Percentiles rank a stretch among this genome's conserved stretches.
These are phyloP conservation scores for Oncorhynchus nerka DNA, from an alignment of 2,113 vertebrate genomes.

Conservation along the genomic window DNA sequence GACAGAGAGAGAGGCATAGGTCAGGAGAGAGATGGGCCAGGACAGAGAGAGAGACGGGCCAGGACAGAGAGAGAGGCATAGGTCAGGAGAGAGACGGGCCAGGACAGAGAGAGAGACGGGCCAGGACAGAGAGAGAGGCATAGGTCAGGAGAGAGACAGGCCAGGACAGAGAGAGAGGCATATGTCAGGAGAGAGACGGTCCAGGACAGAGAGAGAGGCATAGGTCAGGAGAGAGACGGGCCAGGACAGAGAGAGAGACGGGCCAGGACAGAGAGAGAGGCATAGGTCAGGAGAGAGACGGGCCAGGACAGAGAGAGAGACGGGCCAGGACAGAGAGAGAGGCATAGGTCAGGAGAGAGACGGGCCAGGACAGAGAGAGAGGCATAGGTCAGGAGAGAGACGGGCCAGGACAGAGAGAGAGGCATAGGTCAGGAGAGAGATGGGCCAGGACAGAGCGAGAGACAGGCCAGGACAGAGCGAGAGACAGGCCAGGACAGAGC, in stretches of 20 bases:
- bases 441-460: too few relatives aligned
- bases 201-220: slow-evolving; percentile 16
- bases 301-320: slow-evolving; percentile 25
- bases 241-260: slow-evolving; percentile 20
- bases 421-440: too few relatives aligned
- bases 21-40: too few relatives aligned
- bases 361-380: neutral
- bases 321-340: neutral
- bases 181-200: too few relatives aligned
- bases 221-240: slow-evolving; percentile 21
- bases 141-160: too few relatives aligned
- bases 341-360: slow-evolving; percentile 31
- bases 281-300: neutral
- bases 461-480: too few relatives aligned
- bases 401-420: neutral
- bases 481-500: too few relatives aligned
- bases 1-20: too few relatives aligned
- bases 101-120: too few relatives aligned
- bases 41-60: too few relatives aligned
- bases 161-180: neutral
- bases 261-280: neutral
- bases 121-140: slow-evolving; percentile 12
- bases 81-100: too few relatives aligned
- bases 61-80: too few relatives aligned
- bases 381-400: slow-evolving; percentile 7